Evolutionary conservation across 2,113 vertebrate genomes (phyloP).

Genomic region (Sialia sialis): DNA sequence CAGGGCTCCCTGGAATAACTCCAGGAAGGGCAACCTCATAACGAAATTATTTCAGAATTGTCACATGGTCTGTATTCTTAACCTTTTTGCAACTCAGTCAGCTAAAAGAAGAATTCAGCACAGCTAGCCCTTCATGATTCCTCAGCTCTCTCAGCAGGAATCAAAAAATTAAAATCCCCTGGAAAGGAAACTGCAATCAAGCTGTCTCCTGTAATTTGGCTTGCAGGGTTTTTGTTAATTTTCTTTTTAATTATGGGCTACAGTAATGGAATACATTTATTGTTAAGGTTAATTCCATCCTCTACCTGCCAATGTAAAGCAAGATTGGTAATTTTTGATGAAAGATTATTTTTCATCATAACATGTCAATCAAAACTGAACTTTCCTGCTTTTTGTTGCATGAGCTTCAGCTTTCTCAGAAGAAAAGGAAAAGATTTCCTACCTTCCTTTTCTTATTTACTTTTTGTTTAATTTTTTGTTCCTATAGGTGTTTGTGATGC

Average conservation of each 20-base stretch:
- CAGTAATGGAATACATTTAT: background rate
- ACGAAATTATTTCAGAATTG: background rate
- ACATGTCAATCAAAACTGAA: background rate
- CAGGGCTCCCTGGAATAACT: background rate
- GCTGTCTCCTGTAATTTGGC: background rate
- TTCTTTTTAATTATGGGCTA: slow-evolving; percentile 20
- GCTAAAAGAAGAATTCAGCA: background rate
- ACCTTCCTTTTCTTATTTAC: background rate
- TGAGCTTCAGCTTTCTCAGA: background rate
- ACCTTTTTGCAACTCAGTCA: background rate
- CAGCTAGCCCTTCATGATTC: background rate
- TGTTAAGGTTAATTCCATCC: background rate
- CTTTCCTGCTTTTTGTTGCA: background rate
- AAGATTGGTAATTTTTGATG: background rate
- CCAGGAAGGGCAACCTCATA: background rate
- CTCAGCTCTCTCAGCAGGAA: background rate
- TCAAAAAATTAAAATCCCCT: background rate
- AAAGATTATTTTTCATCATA: background rate
- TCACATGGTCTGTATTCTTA: background rate
- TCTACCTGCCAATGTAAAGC: background rate
- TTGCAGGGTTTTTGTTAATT: background rate
- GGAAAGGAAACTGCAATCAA: background rate
- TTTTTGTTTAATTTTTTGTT: background rate
- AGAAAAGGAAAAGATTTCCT: background rate
- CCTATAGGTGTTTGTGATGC: background rate